Conservation (phyloP, 1,140 invertebrate species). For the Drosophila repleta region DNA sequence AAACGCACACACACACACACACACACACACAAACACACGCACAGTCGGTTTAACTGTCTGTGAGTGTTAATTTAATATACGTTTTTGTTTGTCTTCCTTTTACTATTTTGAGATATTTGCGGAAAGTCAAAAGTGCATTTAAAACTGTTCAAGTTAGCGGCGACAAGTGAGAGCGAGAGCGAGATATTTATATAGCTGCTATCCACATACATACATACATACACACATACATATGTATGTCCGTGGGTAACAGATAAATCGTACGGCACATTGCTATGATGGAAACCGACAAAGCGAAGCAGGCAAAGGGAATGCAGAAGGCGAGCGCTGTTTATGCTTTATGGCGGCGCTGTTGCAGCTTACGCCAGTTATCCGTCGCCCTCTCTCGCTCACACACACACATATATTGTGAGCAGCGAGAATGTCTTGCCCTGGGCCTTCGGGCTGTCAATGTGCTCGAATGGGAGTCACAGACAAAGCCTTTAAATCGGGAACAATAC, state of each 20-base stretch:
- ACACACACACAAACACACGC: conserved; percentile 2
- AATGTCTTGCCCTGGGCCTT: conserved; percentile 7
- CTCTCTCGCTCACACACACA: not conserved
- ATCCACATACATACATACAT: not conserved
- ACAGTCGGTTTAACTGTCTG: conserved; percentile 24
- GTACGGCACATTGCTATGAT: not conserved
- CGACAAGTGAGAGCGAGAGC: conserved; percentile 9
- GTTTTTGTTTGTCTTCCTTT: conserved; percentile 32
- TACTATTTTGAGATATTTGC: conserved; percentile 7
- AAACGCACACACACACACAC: conserved; percentile 27
- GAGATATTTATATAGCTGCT: not conserved
- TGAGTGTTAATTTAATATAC: conserved; percentile 69
- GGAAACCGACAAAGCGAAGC: not conserved
- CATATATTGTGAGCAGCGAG: not conserved
- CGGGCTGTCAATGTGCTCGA: conserved; percentile 26
- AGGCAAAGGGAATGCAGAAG: conserved; percentile 2
- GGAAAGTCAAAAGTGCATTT: conserved; percentile 41
- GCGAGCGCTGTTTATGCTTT: conserved; percentile 7
- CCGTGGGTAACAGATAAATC: not conserved
- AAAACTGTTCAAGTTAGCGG: conserved; percentile 55
- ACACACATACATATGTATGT: not conserved
- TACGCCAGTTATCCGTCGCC: not conserved
- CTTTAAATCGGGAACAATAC: conserved; percentile 37
- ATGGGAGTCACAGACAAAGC: conserved; percentile 32
- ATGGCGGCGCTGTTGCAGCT: conserved; percentile 23